phyloP scores from a whole-genome alignment of 1,140 invertebrate species.

The Galleria mellonella region DNA sequence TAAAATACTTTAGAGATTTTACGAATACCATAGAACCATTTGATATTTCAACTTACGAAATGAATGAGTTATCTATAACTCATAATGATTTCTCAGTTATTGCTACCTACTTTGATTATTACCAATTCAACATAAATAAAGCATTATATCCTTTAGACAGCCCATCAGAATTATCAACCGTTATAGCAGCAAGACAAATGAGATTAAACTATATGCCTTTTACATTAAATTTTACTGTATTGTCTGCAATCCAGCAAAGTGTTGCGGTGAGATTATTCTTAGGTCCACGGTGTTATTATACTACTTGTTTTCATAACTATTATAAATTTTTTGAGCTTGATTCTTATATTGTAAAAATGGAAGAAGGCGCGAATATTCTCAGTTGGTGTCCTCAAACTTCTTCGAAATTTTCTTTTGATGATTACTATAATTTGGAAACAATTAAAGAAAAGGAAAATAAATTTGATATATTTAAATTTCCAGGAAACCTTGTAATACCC shows the following conservation, averaged over 20 bases:
- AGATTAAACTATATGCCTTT: conserved; percentile 77
- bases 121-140: conserved; percentile 41
- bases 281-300: conserved; percentile 69
- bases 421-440: conserved; percentile 35
- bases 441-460: conserved; percentile 21
- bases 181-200: conserved; percentile 45
- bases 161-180: conserved; percentile 3
- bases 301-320: conserved; percentile 38
- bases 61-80: conserved; percentile 69
- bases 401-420: conserved; percentile 38
- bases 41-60: conserved; percentile 73
- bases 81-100: conserved; percentile 59
- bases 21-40: conserved; percentile 75
- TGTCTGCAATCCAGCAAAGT: conserved; percentile 57
- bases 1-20: conserved; percentile 75
- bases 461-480: conserved; percentile 51
- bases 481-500: conserved; percentile 49
- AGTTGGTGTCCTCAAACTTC: conserved; percentile 39
- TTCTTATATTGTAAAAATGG: conserved; percentile 27
- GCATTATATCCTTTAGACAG: conserved; percentile 17
- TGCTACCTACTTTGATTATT: conserved; percentile 48
- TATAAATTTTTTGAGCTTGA: conserved; percentile 48
- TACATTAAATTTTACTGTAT: conserved; percentile 70
- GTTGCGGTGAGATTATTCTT: conserved; percentile 73
- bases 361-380: conserved; percentile 38